Percentiles rank a stretch among this genome's conserved stretches.
phyloP scores from a whole-genome alignment of 2,888 invertebrate species.

The Rhingia rostrata region DNA sequence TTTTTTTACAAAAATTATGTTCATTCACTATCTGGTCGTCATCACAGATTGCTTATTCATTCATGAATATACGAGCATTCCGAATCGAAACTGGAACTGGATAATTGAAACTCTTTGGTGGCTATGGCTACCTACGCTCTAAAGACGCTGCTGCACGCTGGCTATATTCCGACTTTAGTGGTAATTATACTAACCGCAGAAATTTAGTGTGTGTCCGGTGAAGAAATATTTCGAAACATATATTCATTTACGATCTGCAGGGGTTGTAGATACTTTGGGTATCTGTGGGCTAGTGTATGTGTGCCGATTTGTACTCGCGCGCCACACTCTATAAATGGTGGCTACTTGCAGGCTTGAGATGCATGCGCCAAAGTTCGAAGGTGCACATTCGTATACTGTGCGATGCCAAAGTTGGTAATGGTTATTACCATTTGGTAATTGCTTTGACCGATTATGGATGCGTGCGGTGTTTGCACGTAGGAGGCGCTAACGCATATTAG shows the following conservation, averaged over 20 bases:
- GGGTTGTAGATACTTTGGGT: conserved; percentile 4
- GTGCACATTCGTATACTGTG: conserved; percentile 32
- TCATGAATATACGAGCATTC: conserved; percentile 60
- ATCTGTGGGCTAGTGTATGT: neutral
- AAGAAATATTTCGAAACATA: conserved; percentile 67
- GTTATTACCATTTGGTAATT: conserved; percentile 64
- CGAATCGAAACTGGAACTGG: conserved; percentile 43
- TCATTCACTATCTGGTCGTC: conserved; percentile 32
- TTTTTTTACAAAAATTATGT: conserved; percentile 5
- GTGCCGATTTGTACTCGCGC: conserved; percentile 14
- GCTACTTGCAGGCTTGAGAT: conserved; percentile 24
- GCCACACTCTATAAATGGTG: conserved; percentile 12
- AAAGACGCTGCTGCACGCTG: conserved; percentile 5
- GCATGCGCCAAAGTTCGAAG: conserved; percentile 64
- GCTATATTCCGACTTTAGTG: conserved; percentile 37
- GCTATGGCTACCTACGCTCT: conserved; percentile 61
- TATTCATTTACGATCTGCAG: conserved; percentile 39
- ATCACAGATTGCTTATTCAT: conserved; percentile 64
- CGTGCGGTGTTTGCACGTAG: conserved; percentile 55
- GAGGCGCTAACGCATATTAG: conserved; percentile 52
- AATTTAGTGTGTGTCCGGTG: conserved; percentile 71
- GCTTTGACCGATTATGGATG: conserved; percentile 70
- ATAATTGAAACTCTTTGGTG: conserved; percentile 26
- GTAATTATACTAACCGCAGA: conserved; percentile 58
- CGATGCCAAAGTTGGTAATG: conserved; percentile 43